Base-by-base conservation (phyloP, 2,888 invertebrate genomes). In the Polydrusus cervinus region DNA sequence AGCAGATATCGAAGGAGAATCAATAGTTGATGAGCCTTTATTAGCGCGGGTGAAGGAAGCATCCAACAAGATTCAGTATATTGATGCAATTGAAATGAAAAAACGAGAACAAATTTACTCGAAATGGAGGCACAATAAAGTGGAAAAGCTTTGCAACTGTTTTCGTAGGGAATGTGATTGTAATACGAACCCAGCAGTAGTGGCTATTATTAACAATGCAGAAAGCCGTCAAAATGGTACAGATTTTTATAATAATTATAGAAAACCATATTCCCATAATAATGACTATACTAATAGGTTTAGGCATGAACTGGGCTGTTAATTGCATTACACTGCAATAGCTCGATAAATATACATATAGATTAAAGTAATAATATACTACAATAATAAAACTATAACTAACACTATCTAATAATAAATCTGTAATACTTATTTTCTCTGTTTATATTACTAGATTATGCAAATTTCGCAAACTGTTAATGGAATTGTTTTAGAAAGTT, bases 21-120 rank as follows among this genome's bases (percentile, higher is more conserved):
- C 38, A 3, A 1, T n/a, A n/a, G n/a, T 13, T 18, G 30, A 45
- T 20, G 45, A 62, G 13, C 14, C 14, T 1, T 30, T 45, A 16
- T 20, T 73, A 25, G 8, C 18, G 11, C 18, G n/a, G 3, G 30
- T 71, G 9, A 77, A 75, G 55, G 34, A 62, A 57, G 71, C 68
- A 7, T 66, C 77, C 3, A 38, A 30, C 10, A 74, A 61, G 34
- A 77, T 80, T 49, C 61, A 78, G 62, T 76, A 70, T 38, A 68
- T 79, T 18, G 71, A 81, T 51, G 73, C 76, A 3, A 79, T 81
- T 18, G 76, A 77, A 38, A 64, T 72, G 18, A 81, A 81, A 60
- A 79, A 75, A 60, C 55, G 66, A 25, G 16, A 57, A 11, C 79
- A 80, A 0, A 68, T 43, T 5, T 80, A 81, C 62, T 75, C 73